phyloP scores from a whole-genome alignment of 1,140 invertebrate species.

The Drosophila orena region DNA sequence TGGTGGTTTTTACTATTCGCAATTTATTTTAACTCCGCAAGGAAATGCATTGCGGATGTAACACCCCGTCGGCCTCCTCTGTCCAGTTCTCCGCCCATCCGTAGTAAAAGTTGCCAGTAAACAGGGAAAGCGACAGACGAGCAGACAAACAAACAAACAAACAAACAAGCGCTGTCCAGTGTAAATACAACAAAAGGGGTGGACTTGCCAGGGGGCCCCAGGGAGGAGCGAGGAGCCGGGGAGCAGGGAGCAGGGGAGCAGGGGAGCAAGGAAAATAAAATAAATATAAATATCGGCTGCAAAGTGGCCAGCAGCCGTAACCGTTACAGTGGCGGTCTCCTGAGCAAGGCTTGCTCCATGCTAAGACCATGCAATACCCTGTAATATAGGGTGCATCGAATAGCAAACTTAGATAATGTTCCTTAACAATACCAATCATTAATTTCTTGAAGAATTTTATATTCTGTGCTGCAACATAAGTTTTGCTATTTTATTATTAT shows the following conservation, averaged over 20 bases:
- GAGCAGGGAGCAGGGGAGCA: constrained; percentile 6
- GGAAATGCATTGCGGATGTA: constrained; percentile 84
- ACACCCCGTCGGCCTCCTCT: constrained; percentile 32
- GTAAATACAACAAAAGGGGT: constrained; percentile 64
- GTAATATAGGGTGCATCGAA: not conserved
- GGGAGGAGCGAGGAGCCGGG: not conserved
- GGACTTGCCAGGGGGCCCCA: not conserved
- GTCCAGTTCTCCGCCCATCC: constrained; percentile 10
- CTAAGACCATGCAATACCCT: constrained; percentile 4
- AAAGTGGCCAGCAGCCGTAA: constrained; percentile 60
- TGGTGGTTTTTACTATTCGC: constrained; percentile 84
- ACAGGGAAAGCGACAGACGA: constrained; percentile 63
- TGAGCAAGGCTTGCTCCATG: constrained; percentile 1
- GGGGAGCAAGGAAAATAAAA: constrained; percentile 65
- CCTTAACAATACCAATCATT: too few species aligned
- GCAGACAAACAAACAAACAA: constrained; percentile 54
- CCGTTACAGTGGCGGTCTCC: constrained; percentile 21
- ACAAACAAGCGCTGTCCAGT: constrained; percentile 53
- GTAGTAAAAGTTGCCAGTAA: constrained; percentile 76
- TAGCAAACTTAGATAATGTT: too few species aligned
- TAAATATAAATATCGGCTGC: constrained; percentile 81
- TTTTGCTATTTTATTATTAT: not conserved
- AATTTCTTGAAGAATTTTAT: too few species aligned
- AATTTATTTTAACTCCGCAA: constrained; percentile 84
- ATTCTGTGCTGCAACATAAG: too few species aligned